Percentiles rank a stretch among this genome's conserved stretches.
phyloP scores from a whole-genome alignment of 2,113 vertebrate genomes.

The Mus spicilegus region DNA sequence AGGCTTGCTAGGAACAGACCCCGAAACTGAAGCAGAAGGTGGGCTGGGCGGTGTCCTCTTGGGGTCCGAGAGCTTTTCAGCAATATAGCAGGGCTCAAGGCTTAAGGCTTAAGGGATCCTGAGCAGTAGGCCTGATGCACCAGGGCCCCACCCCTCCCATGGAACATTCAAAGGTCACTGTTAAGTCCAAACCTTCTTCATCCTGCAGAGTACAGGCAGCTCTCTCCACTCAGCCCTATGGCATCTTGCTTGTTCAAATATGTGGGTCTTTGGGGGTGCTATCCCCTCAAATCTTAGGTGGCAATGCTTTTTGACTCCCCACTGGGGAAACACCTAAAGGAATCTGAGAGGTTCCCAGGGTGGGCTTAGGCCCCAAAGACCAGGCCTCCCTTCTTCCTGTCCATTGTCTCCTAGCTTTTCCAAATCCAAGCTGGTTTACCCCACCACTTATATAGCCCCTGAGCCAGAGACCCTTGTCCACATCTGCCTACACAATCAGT shows the following conservation, averaged over 20 bases:
- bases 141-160: background rate
- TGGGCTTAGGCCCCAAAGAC: background rate
- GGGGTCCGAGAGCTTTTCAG: fast-evolving
- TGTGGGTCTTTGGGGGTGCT: background rate
- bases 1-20: conserved; percentile 7
- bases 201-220: background rate
- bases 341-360: background rate
- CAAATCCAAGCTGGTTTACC: background rate
- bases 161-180: conserved; percentile 10
- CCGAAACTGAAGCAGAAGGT: background rate
- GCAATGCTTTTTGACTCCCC: background rate
- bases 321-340: background rate
- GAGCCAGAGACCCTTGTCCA: background rate
- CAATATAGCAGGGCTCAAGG: fast-evolving
- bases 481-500: background rate
- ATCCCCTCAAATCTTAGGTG: background rate
- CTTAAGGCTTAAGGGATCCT: background rate
- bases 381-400: background rate
- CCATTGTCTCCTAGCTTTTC: background rate
- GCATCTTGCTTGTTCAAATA: background rate
- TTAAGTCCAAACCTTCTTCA: background rate
- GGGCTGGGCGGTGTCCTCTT: background rate
- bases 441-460: background rate
- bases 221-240: background rate
- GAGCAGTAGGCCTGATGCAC: background rate